Conservation (phyloP, 1,140 invertebrate species). For the Meloidogyne floridensis region DNA sequence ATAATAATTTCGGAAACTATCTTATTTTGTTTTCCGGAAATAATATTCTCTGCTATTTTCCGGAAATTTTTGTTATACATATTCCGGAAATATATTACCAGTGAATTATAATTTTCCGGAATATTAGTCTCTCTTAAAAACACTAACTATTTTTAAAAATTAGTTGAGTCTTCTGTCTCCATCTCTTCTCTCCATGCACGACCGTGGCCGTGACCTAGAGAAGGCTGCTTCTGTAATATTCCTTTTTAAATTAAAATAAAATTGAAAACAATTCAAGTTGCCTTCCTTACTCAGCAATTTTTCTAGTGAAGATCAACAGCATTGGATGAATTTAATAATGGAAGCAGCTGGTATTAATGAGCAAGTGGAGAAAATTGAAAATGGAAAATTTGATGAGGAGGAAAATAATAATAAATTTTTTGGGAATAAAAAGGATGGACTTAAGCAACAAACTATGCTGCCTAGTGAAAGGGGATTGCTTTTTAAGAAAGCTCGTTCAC, state of each 20-base stretch:
- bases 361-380: conserved; percentile 11
- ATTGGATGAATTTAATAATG: conserved; percentile 56
- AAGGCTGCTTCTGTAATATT: conserved; percentile 46
- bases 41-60: no score
- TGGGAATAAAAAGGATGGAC: neutral
- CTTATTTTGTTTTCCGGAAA: no score
- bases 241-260: no score
- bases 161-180: conserved; percentile 61
- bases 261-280: no score
- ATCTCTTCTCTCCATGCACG: conserved; percentile 58
- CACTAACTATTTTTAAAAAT: no score
- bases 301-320: conserved; percentile 42
- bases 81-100: no score
- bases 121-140: no score
- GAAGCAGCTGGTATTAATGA: conserved; percentile 38
- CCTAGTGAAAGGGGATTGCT: neutral
- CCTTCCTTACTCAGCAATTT: conserved; percentile 44
- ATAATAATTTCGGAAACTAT: no score
- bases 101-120: no score
- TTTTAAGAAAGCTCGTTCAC: conserved; percentile 11
- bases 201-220: conserved; percentile 56
- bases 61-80: no score
- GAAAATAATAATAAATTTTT: neutral
- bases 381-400: neutral
- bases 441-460: neutral